Base-by-base conservation (phyloP, 2,888 invertebrate species). In the Cephus runcator region DNA sequence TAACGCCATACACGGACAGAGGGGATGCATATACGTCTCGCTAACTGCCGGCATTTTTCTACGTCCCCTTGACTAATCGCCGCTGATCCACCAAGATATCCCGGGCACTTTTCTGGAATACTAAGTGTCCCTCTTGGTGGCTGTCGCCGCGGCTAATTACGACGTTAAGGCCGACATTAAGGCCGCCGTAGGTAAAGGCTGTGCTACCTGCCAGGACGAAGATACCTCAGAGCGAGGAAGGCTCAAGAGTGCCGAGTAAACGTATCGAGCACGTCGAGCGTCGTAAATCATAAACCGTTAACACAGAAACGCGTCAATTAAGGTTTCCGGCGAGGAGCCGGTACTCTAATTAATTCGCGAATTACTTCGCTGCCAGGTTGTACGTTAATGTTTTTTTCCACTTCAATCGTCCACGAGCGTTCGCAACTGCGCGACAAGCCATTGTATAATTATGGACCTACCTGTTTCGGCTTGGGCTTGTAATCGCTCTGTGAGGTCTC, bases 401-500 rank as follows among this genome's bases (percentile, higher is more conserved):
- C 23, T 56, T 56, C 23, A 23, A 56, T 23, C 2, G 40, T 9
- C 9, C 23, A 23, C 12, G 15, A 40, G 40, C 40, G 56, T 56
- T 56, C 23, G 2, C 23, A 56, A 23, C 23, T 3, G 56, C 9
- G 56, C 56, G 56, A 56, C 56, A 56, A 56, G 23, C 23, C 23
- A 23, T 23, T 9, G 23, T 15, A 56, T 56, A 23, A 56, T 23
- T 56, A 1, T 23, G 71, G 71, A 71, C 71, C 71, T 71, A 71
- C 30, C 23, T 74, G 33, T 31, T 74, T 35, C 34, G 33, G 74
- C 23, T 74, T n/a, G 36, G 56, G 56, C 23, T 9, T 56, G 56
- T 23, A 56, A 56, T 56, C 78, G 76, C 78, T 83, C 81, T 83
- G 82, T 83, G 82, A 83, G 83, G 81, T 86, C 85, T 82, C 84